A percentile compares a stretch with the other conserved stretches of the same genome.
These are phyloP conservation scores for Tridacna crocea DNA, from an alignment of 2,888 invertebrate genomes.

Conservation along the genomic window DNA sequence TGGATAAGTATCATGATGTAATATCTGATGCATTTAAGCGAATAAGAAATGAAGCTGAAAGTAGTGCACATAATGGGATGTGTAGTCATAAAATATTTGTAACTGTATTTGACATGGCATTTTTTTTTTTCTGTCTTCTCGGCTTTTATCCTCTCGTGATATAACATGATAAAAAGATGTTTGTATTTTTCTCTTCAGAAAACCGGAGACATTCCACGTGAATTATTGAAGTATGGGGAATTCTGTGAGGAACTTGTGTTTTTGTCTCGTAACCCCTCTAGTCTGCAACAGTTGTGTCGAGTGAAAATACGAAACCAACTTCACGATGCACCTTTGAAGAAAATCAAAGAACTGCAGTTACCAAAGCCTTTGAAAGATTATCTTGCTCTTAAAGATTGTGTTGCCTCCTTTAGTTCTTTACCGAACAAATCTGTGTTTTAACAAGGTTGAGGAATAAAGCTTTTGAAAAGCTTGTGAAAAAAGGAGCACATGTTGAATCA, in stretches of 20 bases:
- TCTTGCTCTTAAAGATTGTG: slow-evolving; percentile 61
- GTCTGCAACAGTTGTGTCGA: slow-evolving; percentile 69
- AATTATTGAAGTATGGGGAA: slow-evolving; percentile 63
- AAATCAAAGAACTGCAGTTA: slow-evolving; percentile 59
- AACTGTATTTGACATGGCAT: no score
- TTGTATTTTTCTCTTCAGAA: slow-evolving; percentile 54
- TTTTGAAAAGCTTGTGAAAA: no score
- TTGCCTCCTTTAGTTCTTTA: background rate
- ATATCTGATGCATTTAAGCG: no score
- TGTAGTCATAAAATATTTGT: no score
- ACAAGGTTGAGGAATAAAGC: no score
- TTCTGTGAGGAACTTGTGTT: slow-evolving; percentile 65
- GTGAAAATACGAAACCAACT: slow-evolving; percentile 58
- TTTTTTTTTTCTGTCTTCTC: no score
- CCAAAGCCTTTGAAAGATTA: slow-evolving; percentile 69
- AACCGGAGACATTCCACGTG: slow-evolving; percentile 73
- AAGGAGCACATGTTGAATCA: no score
- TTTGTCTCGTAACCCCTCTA: slow-evolving; percentile 62
- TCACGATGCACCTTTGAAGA: slow-evolving; percentile 57
- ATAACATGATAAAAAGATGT: background rate
- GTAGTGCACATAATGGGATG: no score
- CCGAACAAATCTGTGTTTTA: no score
- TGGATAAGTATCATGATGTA: no score
- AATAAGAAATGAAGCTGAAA: no score
- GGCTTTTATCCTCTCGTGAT: no score